These are phyloP conservation scores for Tachina fera DNA, from an alignment of 2,888 invertebrate species.

Conservation along the genomic window DNA sequence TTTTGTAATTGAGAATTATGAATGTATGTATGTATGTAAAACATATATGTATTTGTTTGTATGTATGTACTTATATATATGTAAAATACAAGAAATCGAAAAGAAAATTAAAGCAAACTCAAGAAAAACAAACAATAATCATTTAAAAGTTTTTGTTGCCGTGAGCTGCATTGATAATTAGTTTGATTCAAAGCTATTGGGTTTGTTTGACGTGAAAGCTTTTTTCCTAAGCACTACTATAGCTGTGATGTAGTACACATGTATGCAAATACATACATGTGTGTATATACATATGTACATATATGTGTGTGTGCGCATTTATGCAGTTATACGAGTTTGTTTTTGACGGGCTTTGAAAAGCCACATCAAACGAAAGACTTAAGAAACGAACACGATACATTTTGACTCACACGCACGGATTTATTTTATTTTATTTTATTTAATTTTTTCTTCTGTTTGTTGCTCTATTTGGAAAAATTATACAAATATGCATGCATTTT, in stretches of 20 bases:
- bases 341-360: constrained; percentile 47
- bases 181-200: constrained; percentile 61
- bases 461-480: constrained; percentile 52
- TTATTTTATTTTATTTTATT: neutral
- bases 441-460: constrained; percentile 13
- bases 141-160: constrained; percentile 35
- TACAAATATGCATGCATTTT: neutral
- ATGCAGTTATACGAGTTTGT: constrained; percentile 54
- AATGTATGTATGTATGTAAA: neutral
- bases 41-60: neutral
- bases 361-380: constrained; percentile 67
- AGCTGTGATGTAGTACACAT: neutral
- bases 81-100: constrained; percentile 46
- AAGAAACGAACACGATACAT: constrained; percentile 66
- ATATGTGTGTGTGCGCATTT: constrained; percentile 1
- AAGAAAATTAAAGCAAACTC: constrained; percentile 56
- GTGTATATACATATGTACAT: neutral
- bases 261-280: constrained; percentile 12
- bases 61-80: neutral
- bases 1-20: too few species aligned
- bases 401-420: constrained; percentile 27
- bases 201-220: constrained; percentile 44
- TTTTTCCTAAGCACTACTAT: constrained; percentile 27
- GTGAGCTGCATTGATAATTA: constrained; percentile 70
- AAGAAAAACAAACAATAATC: constrained; percentile 59